Conservation (phyloP, 2,888 invertebrate species). For the Drosophila paranaensis region DNA sequence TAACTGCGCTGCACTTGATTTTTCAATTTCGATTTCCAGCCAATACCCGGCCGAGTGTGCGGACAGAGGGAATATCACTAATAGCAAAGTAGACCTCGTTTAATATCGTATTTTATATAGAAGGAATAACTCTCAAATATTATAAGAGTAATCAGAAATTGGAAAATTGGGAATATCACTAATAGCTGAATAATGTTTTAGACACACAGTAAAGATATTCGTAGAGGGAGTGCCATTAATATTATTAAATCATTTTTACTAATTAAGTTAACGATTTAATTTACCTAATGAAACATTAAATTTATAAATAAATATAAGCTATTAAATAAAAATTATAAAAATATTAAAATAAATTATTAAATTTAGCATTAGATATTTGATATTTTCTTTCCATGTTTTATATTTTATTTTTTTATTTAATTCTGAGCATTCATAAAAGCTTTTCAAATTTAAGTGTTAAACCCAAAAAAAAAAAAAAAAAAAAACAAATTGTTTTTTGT, state of each 20-base stretch:
- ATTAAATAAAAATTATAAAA: too few species aligned
- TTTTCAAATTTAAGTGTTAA: neutral
- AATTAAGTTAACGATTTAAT: too few species aligned
- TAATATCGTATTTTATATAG: neutral
- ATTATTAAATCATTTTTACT: too few species aligned
- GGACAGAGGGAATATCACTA: slow-evolving; percentile 13
- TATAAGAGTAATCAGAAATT: too few species aligned
- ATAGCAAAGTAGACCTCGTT: neutral
- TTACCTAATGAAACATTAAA: too few species aligned
- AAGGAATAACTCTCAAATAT: neutral
- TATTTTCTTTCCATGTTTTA: too few species aligned
- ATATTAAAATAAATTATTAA: too few species aligned
- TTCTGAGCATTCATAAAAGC: neutral
- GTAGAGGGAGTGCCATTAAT: too few species aligned
- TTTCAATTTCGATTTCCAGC: slow-evolving; percentile 48
- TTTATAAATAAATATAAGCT: too few species aligned
- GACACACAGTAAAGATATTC: too few species aligned
- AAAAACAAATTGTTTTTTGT: neutral
- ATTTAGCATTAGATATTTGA: too few species aligned
- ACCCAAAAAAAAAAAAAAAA: too few species aligned
- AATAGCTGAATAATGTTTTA: neutral
- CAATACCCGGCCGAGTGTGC: slow-evolving; percentile 19
- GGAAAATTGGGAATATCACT: slow-evolving; percentile 14
- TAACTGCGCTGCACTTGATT: slow-evolving; percentile 49
- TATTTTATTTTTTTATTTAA: neutral